Evolutionary conservation across 2,113 vertebrate species (phyloP).

Genomic region (Peromyscus maniculatus): DNA sequence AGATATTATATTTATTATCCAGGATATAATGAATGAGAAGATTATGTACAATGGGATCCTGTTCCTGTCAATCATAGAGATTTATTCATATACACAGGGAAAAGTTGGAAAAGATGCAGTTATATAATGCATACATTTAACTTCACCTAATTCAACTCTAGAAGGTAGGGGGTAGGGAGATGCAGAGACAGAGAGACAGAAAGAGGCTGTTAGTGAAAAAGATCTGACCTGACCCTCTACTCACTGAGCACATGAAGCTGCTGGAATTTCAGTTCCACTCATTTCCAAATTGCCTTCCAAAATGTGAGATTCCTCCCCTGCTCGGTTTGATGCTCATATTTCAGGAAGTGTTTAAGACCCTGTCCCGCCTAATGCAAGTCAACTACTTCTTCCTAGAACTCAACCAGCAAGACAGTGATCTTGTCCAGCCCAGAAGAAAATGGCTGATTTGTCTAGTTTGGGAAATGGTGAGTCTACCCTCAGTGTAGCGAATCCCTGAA

Average conservation of each 20-base stretch:
- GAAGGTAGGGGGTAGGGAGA: rapidly evolving
- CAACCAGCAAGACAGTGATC: not conserved
- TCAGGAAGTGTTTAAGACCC: not conserved
- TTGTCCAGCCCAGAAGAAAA: not conserved
- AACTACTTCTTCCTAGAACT: not conserved
- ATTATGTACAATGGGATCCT: not conserved
- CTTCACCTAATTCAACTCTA: not conserved
- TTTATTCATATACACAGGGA: not conserved
- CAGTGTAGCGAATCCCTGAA: not conserved
- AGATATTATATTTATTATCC: conserved; percentile 1
- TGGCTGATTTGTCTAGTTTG: too few relatives aligned
- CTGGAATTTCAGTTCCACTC: not conserved
- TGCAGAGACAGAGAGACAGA: not conserved
- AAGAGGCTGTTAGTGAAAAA: not conserved
- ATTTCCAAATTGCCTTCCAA: not conserved
- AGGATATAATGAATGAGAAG: conserved; percentile 17
- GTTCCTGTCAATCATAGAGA: conserved; percentile 17
- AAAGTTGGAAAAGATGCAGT: not conserved
- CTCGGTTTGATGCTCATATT: not conserved
- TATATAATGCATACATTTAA: not conserved
- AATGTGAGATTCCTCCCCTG: not conserved
- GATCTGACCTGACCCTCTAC: not conserved
- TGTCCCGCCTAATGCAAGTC: conserved; percentile 9
- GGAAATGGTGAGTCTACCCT: not conserved
- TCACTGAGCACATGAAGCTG: not conserved